Percentiles rank a stretch among this genome's conserved stretches.
These are phyloP conservation scores for Dichetophora obliterata DNA, from an alignment of 2,888 invertebrate genomes.

Conservation along the genomic window DNA sequence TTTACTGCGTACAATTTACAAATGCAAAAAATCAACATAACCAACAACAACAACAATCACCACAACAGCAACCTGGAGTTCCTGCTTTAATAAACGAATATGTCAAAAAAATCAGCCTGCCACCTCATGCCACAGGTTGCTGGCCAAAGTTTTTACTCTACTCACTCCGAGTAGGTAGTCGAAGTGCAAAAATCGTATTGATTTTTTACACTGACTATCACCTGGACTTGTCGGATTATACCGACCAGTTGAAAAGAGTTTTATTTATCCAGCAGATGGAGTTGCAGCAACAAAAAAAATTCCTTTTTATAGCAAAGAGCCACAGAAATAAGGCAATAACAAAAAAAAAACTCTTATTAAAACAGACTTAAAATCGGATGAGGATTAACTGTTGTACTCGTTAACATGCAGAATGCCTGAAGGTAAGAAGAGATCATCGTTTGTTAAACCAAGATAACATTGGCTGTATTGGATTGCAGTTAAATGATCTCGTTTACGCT, in stretches of 20 bases:
- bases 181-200: constrained; percentile 25
- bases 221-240: constrained; percentile 2
- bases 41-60: not conserved
- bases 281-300: not conserved
- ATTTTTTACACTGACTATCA: constrained; percentile 12
- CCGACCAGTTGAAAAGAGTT: not conserved
- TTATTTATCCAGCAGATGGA: not conserved
- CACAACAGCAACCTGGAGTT: not conserved
- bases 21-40: not conserved
- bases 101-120: not conserved
- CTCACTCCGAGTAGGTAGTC: not conserved
- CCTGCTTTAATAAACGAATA: not conserved
- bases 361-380: constrained; percentile 1
- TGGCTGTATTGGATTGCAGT: too few relatives aligned
- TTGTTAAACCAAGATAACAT: too few relatives aligned
- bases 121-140: not conserved
- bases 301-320: not conserved
- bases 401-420: not conserved
- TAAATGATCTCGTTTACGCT: not conserved
- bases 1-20: not conserved
- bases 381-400: not conserved
- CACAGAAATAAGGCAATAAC: not conserved
- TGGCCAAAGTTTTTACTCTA: not conserved
- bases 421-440: too few relatives aligned
- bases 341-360: not conserved